Conservation (phyloP, 2,113 vertebrate species). For the Atherinomorus stipes region DNA sequence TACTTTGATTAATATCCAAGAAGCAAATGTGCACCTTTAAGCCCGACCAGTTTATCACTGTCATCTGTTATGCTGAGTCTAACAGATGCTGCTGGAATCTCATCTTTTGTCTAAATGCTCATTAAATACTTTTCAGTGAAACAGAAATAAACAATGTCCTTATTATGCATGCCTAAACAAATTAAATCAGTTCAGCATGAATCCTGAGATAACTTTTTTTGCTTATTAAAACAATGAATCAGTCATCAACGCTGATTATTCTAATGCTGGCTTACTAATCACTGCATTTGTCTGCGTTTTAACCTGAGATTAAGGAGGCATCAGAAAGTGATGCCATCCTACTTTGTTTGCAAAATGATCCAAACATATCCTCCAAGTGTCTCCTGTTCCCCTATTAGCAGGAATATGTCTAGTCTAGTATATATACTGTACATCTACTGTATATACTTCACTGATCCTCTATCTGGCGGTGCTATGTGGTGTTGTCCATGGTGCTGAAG, state of each 20-base stretch:
- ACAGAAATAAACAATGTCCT: not conserved
- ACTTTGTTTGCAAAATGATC: too few species aligned
- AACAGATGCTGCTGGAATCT: constrained; percentile 20
- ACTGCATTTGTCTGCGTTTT: too few species aligned
- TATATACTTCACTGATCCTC: too few species aligned
- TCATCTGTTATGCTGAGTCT: constrained; percentile 31
- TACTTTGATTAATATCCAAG: constrained; percentile 45
- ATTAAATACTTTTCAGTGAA: constrained; percentile 13
- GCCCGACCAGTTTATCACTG: constrained; percentile 43
- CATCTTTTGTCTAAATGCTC: constrained; percentile 11
- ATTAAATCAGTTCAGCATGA: not conserved
- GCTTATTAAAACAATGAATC: not conserved
- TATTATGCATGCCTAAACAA: not conserved
- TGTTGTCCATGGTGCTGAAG: not conserved
- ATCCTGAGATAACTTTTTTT: too few species aligned
- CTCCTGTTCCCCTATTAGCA: too few species aligned
- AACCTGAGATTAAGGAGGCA: too few species aligned
- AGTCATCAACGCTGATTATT: too few species aligned
- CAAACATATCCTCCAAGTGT: too few species aligned
- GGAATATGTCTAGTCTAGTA: too few species aligned
- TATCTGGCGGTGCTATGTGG: not conserved
- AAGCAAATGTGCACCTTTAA: constrained; percentile 30
- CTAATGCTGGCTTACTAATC: too few species aligned
- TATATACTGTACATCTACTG: too few species aligned
- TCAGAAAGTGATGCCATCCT: too few species aligned